These are phyloP conservation scores for Fulica atra DNA, from an alignment of 2,113 vertebrate genomes.

Conservation along the genomic window DNA sequence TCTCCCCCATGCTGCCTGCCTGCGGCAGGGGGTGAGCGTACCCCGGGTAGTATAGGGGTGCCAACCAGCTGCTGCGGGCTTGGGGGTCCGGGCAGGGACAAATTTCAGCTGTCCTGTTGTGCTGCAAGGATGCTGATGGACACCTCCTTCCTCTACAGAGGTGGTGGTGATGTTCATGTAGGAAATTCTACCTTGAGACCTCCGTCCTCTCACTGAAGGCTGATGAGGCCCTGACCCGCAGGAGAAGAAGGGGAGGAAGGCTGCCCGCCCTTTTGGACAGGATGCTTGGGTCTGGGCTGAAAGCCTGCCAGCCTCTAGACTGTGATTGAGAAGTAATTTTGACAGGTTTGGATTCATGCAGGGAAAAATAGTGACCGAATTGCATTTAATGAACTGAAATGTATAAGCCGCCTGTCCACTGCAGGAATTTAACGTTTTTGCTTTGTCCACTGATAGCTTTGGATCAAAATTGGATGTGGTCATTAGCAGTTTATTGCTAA, in stretches of 20 bases:
- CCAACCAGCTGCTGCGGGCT: rapidly evolving
- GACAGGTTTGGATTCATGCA: neutral
- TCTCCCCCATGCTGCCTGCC: neutral
- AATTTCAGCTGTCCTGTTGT: neutral
- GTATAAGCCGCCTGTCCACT: neutral
- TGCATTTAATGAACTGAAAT: neutral
- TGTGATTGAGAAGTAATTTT: neutral
- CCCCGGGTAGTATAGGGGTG: neutral
- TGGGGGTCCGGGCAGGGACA: neutral
- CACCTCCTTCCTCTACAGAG: neutral
- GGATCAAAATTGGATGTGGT: neutral
- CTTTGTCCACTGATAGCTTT: neutral
- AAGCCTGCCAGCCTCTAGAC: neutral
- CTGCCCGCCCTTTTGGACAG: neutral
- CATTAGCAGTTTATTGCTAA: neutral
- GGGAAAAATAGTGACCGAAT: neutral
- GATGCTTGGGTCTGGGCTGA: neutral
- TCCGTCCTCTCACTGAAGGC: neutral
- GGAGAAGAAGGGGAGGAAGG: neutral
- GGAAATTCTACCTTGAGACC: neutral
- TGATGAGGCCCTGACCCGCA: rapidly evolving
- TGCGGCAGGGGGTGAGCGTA: rapidly evolving
- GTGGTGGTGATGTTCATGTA: neutral
- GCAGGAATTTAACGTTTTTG: neutral
- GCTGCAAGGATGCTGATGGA: neutral